Percentiles rank a stretch among this genome's conserved stretches.
Evolutionary conservation across 2,888 invertebrate genomes (phyloP).

Genomic region (Drosophila dives): DNA sequence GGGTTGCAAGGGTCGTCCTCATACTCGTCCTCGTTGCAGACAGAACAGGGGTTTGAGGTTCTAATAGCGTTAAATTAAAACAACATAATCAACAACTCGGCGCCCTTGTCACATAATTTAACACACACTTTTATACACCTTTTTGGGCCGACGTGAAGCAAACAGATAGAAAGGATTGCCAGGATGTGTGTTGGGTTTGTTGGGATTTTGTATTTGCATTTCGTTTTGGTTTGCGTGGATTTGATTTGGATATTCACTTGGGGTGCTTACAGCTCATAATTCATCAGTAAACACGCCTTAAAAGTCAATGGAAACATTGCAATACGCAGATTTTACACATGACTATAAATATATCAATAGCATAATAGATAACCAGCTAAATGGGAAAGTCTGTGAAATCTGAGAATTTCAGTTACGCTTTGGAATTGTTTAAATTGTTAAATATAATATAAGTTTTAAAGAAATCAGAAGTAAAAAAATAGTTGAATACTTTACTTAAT

Average conservation of each 20-base stretch:
- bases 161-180: conserved; percentile 48
- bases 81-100: conserved; percentile 75
- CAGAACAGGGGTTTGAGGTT: conserved; percentile 53
- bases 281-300: conserved; percentile 74
- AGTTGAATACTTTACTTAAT: not conserved
- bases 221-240: conserved; percentile 64
- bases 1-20: conserved; percentile 44
- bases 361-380: conserved; percentile 21
- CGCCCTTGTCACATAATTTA: conserved; percentile 75
- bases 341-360: conserved; percentile 45
- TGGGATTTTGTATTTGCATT: conserved; percentile 73
- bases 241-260: conserved; percentile 22
- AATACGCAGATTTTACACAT: conserved; percentile 22
- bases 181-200: conserved; percentile 47
- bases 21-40: not conserved
- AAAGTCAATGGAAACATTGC: conserved; percentile 47
- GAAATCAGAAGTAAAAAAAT: not conserved
- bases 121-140: conserved; percentile 27
- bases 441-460: not conserved
- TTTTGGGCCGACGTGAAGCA: conserved; percentile 22
- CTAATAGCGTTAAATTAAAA: conserved; percentile 83
- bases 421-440: not conserved
- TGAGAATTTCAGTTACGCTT: not conserved
- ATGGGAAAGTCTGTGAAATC: not conserved
- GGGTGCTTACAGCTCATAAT: conserved; percentile 57